Conservation (phyloP, 2,888 invertebrate genomes). For the Euphydryas editha region DNA sequence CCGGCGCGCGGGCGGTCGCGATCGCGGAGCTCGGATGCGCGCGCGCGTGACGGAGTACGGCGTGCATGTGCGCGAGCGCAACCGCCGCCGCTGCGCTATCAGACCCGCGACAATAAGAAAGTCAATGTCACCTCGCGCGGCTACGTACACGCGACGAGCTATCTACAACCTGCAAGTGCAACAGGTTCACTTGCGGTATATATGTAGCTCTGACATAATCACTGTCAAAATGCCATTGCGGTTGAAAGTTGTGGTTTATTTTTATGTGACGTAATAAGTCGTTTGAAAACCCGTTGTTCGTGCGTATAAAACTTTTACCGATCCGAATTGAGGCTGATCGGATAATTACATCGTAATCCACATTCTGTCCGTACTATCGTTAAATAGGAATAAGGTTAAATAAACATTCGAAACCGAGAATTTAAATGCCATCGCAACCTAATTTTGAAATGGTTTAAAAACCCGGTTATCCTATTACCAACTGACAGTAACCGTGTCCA, state of each 20-base stretch:
- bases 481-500: constrained; percentile 33
- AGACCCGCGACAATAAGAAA: constrained; percentile 71
- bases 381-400: constrained; percentile 44
- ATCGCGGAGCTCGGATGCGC: constrained; percentile 74
- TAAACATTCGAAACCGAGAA: constrained; percentile 60
- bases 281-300: constrained; percentile 5
- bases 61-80: constrained; percentile 69
- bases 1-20: constrained; percentile 73
- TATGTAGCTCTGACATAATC: constrained; percentile 3
- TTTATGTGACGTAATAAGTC: constrained; percentile 23
- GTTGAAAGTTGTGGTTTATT: constrained; percentile 29
- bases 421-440: constrained; percentile 53
- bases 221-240: constrained; percentile 10
- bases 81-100: constrained; percentile 55
- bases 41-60: constrained; percentile 77
- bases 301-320: not conserved
- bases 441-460: constrained; percentile 52
- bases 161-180: constrained; percentile 6
- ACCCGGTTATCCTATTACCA: constrained; percentile 69
- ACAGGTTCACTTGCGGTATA: constrained; percentile 17
- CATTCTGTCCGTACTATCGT: constrained; percentile 39
- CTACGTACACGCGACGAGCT: constrained; percentile 36
- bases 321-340: constrained; percentile 18
- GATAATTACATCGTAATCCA: constrained; percentile 30
- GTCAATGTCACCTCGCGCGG: constrained; percentile 76